Evolutionary conservation across 2,113 vertebrate species (phyloP), one percentile per base, ranked within the genome.

Genomic region (Hiodon tergisus): DNA sequence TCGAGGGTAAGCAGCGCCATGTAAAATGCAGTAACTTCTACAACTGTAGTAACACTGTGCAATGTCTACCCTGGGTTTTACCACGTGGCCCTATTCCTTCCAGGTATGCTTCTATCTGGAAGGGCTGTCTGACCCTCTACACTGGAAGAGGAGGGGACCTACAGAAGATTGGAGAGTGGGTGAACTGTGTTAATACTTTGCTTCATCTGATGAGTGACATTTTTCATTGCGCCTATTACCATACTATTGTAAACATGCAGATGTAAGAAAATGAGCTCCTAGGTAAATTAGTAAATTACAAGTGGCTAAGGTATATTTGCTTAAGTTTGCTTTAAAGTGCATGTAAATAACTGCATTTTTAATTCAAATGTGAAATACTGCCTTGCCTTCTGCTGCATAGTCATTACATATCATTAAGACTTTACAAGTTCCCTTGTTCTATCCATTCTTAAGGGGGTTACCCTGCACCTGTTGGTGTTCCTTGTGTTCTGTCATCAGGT

Each of bases 141-240:
- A 99, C 95, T 13, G 97, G 97, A 81, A 91, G 95, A 88, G 96
- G 95, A 79, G 97, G 97, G 16, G 96, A 98, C 80, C 92, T 99
- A 73, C 97, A 98, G 82, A 98, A 98, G 90, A 98, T 98, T 68
- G 97, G 97, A 81, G 97, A 99, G 97, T 99, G 88, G 96, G 97
- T 98, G 89, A 59, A 11, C 16, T 58, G 2, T 10, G 4, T 68
- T 62, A 17, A 10, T 46, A 11, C 50, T 31, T 31, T 16, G 68
- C 14, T 58, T 46, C 4, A 58, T 58, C 17, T 2, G 47, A 11
- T 71, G 6, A 53, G 6, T 71, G 3, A 13, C 6, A 46, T 2
- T 71, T 5, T 31, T 7, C 46, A 50, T 71, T 14, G 2, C 7
- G 70, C 31, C 31, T 31, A 31, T 9, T 52, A n/a, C 52, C 52